Evolutionary conservation across 2,797 vertebrate species (phyloP), one percentile per base, ranked within the genome.

Genomic region (Onychomys torridus): DNA sequence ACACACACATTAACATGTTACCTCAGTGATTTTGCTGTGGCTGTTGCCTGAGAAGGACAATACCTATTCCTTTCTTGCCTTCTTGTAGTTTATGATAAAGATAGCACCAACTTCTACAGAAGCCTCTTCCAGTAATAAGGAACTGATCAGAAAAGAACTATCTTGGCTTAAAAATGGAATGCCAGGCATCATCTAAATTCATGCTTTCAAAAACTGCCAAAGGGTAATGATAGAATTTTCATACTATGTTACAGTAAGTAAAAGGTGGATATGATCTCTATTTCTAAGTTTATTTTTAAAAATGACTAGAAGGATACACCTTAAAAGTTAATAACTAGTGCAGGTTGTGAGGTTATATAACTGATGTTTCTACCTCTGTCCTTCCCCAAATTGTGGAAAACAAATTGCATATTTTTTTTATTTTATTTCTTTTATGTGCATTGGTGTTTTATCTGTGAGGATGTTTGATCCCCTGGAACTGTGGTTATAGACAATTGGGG

Each of bases 141-240:
- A 97, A 46, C 71, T 94, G 89, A 83, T 92, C 82, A 95, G 92
- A 83, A 77, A 97, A 91, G 85, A 91, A 88, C 55, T 0, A 55
- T n/a, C 61, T 90, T 93, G 65, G 23, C 37, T 52, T 83, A 63
- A 92, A 97, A 95, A 95, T 94, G 73, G n/a, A 88, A 95, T 90
- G 67, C 71, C 32, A 81, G 52, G 27, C 11, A 82, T 86, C 89
- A 65, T 69, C 97, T 96, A 88, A 94, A 92, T 67, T 92, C 46
- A 81, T 86, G 16, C 88, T 77, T 96, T 96, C 78, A 94, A 90
- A 97, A 77, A 94, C 91, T 43, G 88, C 11, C 79, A 52, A 61
- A 79, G 37, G 32, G 43, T 34, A 87, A 21, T 11, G 27, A 71
- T 57, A 91, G 85, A n/a, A 75, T 73, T 61, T 91, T 96, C 88